phyloP scores from a whole-genome alignment of 2,888 invertebrate genomes.

The Bombyx huttoni region DNA sequence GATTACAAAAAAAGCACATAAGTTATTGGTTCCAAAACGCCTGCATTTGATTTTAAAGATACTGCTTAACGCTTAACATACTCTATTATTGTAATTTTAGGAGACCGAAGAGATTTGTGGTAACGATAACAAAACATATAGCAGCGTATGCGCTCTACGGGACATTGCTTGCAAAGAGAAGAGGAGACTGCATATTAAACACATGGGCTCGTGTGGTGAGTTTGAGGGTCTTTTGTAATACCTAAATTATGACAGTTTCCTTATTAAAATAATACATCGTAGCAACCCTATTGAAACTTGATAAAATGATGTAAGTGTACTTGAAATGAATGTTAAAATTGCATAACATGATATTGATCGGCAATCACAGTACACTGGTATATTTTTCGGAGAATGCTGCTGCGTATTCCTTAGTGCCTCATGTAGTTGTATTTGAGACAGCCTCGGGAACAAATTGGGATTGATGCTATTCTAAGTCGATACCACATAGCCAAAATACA shows the following conservation, averaged over 20 bases:
- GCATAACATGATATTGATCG: not conserved
- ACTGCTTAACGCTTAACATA: not conserved
- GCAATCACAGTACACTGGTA: too few species aligned
- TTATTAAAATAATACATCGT: too few species aligned
- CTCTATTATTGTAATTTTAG: conserved; percentile 17
- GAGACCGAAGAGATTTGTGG: conserved; percentile 84
- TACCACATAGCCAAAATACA: too few species aligned
- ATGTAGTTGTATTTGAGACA: too few species aligned
- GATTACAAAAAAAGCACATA: too few species aligned
- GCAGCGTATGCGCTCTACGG: conserved; percentile 86
- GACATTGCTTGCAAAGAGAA: conserved; percentile 83
- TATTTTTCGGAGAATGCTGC: too few species aligned
- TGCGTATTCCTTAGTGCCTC: too few species aligned
- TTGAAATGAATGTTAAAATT: not conserved
- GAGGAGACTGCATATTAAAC: conserved; percentile 80
- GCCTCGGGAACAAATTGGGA: too few species aligned
- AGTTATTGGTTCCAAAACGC: too few species aligned
- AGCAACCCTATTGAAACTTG: too few species aligned
- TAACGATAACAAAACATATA: conserved; percentile 88
- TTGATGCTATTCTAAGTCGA: too few species aligned
- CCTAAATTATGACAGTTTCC: too few species aligned
- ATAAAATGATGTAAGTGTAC: not conserved
- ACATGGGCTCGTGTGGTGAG: conserved; percentile 88
- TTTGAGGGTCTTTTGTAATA: not conserved
- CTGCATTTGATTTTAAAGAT: not conserved